Percentiles rank a stretch among this genome's conserved stretches.
phyloP scores from a whole-genome alignment of 2,888 invertebrate genomes.

The Glaucopsyche alexis region DNA sequence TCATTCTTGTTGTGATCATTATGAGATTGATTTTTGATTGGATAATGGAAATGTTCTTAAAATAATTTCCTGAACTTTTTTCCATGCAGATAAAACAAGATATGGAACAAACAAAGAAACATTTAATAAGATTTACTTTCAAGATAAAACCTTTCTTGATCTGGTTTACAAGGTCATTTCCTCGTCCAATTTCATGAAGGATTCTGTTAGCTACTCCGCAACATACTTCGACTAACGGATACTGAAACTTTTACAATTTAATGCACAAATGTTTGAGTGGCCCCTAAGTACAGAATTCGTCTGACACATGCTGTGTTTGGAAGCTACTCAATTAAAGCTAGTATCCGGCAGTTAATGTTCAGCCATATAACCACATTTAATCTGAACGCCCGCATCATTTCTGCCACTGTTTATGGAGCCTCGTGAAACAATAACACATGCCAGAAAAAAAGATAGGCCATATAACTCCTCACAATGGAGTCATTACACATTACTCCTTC shows the following conservation, averaged over 20 bases:
- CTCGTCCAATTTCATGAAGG: slow-evolving; percentile 1
- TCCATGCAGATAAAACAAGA: neutral
- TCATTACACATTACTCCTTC: slow-evolving; percentile 78
- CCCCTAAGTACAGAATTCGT: too few species aligned
- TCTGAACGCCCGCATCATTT: neutral
- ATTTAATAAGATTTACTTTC: neutral
- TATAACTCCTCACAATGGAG: slow-evolving; percentile 65
- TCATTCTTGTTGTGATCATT: too few species aligned
- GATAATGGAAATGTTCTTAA: too few species aligned
- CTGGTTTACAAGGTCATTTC: slow-evolving; percentile 12
- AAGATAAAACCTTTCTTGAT: slow-evolving; percentile 11
- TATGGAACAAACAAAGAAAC: slow-evolving; percentile 10
- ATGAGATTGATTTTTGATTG: too few species aligned
- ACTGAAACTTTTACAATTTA: too few species aligned
- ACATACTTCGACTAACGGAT: too few species aligned
- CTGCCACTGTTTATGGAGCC: neutral
- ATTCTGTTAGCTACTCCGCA: neutral
- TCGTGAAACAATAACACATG: slow-evolving; percentile 38
- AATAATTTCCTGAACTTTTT: neutral
- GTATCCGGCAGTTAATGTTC: too few species aligned
- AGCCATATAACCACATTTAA: too few species aligned
- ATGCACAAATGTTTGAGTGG: too few species aligned
- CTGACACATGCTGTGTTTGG: too few species aligned
- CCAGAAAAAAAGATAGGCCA: slow-evolving; percentile 57
- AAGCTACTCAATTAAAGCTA: too few species aligned